These are phyloP conservation scores for Aleiodes leptofemur DNA, from an alignment of 2,888 invertebrate genomes.

Conservation along the genomic window DNA sequence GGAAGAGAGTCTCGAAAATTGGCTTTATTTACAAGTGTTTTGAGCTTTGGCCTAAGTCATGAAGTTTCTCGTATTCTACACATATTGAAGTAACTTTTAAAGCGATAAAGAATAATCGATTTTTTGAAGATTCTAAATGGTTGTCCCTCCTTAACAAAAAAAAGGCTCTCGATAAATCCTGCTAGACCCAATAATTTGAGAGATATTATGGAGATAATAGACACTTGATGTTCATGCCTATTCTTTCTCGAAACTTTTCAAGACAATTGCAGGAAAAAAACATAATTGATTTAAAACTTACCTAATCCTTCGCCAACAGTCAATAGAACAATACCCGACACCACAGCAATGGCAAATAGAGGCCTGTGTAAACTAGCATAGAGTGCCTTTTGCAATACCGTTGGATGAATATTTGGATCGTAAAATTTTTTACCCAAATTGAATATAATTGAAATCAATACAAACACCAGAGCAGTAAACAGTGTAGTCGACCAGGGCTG, in stretches of 20 bases:
- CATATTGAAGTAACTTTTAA: no score
- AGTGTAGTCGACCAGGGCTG: conserved; percentile 59
- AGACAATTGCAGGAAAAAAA: conserved; percentile 21
- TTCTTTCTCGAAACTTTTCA: background rate
- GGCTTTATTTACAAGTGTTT: no score
- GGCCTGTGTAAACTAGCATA: conserved; percentile 63
- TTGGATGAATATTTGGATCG: conserved; percentile 59
- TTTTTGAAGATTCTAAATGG: no score
- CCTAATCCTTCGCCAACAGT: conserved; percentile 65
- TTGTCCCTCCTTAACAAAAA: no score
- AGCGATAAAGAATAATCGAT: no score
- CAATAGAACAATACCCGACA: conserved; percentile 58
- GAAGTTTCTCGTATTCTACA: no score
- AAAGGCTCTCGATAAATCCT: no score
- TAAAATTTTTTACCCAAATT: conserved; percentile 57
- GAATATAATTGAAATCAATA: conserved; percentile 54
- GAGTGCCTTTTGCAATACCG: conserved; percentile 59
- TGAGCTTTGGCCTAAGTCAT: no score
- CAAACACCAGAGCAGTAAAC: conserved; percentile 56
- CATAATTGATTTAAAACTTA: conserved; percentile 52
- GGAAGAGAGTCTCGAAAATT: no score
- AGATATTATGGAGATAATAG: background rate
- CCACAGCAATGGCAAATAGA: conserved; percentile 59
- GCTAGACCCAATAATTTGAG: no score
- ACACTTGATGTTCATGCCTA: background rate